Percentiles rank a stretch among this genome's conserved stretches.
Conservation (phyloP, 1,140 invertebrate species). For the Dreissena rostriformis region DNA sequence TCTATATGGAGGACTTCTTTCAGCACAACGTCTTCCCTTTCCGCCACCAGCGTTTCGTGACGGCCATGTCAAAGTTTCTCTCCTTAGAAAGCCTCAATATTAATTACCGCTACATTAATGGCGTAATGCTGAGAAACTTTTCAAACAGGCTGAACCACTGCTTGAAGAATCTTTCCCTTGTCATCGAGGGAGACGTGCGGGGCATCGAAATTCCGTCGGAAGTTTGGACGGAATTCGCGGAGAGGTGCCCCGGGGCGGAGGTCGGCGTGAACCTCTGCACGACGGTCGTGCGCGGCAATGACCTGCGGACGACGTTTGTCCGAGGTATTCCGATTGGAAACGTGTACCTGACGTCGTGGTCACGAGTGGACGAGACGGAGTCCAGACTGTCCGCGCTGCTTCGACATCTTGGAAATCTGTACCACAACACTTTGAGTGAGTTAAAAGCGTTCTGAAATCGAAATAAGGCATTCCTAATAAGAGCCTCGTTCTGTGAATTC, state of each 20-base stretch:
- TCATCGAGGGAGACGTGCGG: slow-evolving; percentile 55
- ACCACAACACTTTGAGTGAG: slow-evolving; percentile 49
- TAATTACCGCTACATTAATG: slow-evolving; percentile 61
- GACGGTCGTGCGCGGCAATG: slow-evolving; percentile 51
- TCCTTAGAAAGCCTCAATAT: slow-evolving; percentile 52
- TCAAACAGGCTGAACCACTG: slow-evolving; percentile 25
- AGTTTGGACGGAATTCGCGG: slow-evolving; percentile 53
- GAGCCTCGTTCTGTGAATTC: no score
- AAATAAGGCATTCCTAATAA: no score
- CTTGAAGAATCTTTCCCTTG: slow-evolving; percentile 57
- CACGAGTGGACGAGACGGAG: slow-evolving; percentile 28
- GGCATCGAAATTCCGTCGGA: slow-evolving; percentile 49
- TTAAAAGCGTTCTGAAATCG: neutral
- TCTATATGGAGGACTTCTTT: slow-evolving; percentile 65
- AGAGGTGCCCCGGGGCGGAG: slow-evolving; percentile 30
- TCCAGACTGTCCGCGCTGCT: slow-evolving; percentile 43
- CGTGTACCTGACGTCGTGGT: slow-evolving; percentile 59
- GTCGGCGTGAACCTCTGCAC: slow-evolving; percentile 60
- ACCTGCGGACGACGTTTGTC: slow-evolving; percentile 48
- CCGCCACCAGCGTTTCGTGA: slow-evolving; percentile 38
- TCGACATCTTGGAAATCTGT: slow-evolving; percentile 52
- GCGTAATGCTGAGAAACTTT: slow-evolving; percentile 49
- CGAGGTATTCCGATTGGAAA: slow-evolving; percentile 54
- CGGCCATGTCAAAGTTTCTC: slow-evolving; percentile 55
- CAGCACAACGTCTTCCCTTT: slow-evolving; percentile 57